phyloP scores from a whole-genome alignment of 2,888 invertebrate genomes.

The Operophtera brumata region DNA sequence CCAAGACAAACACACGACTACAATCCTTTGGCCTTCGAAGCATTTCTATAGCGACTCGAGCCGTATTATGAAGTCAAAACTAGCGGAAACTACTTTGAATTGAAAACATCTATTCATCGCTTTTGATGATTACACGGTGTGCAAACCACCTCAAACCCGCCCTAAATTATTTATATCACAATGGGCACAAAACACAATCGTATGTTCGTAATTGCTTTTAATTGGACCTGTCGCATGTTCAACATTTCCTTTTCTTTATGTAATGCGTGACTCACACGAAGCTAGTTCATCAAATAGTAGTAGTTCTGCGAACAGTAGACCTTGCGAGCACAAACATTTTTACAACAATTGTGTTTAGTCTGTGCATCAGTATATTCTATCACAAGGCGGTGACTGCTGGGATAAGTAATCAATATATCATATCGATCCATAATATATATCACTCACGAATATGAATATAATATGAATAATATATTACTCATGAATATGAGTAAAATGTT shows the following conservation, averaged over 20 bases:
- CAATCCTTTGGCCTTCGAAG: background rate
- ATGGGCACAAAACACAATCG: conserved; percentile 46
- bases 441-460: too few relatives aligned
- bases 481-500: too few relatives aligned
- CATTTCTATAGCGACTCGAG: conserved; percentile 27
- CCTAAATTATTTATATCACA: conserved; percentile 45
- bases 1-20: background rate
- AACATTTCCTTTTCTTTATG: conserved; percentile 33
- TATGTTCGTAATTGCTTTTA: conserved; percentile 52
- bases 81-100: conserved; percentile 48
- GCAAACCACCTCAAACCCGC: conserved; percentile 46
- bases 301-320: too few relatives aligned
- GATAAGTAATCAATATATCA: too few relatives aligned
- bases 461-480: too few relatives aligned
- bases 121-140: conserved; percentile 50
- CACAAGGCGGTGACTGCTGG: too few relatives aligned
- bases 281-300: background rate
- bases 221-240: conserved; percentile 55
- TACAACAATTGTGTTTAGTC: too few relatives aligned
- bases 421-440: too few relatives aligned
- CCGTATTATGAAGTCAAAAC: conserved; percentile 31
- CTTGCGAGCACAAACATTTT: too few relatives aligned
- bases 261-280: background rate
- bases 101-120: conserved; percentile 44
- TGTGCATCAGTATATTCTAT: too few relatives aligned